Evolutionary conservation across 2,113 vertebrate species (phyloP).

Genomic region (Megatriorchis doriae): DNA sequence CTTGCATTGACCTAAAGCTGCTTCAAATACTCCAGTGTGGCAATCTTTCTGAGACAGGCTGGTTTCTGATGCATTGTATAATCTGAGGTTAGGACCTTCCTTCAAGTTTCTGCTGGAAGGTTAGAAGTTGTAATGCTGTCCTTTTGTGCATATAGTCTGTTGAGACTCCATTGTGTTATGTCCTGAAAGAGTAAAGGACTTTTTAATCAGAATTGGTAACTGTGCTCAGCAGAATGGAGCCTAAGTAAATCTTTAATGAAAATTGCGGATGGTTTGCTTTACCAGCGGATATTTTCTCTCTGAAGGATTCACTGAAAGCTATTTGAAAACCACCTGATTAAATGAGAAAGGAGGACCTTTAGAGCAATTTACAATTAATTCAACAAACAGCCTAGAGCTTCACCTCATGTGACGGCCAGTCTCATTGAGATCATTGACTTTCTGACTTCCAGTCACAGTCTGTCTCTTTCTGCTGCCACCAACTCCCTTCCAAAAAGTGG

Average conservation of each 20-base stretch:
- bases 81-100: not conserved
- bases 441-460: not conserved
- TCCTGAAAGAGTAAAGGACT: not conserved
- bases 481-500: not conserved
- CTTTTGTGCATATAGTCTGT: not conserved
- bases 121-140: not conserved
- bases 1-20: not conserved
- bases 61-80: not conserved
- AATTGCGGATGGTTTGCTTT: not conserved
- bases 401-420: not conserved
- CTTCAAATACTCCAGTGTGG: not conserved
- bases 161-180: not conserved
- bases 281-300: not conserved
- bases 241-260: constrained; percentile 14
- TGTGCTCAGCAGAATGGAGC: not conserved
- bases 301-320: not conserved
- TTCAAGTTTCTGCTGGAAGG: not conserved
- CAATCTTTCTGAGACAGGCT: not conserved
- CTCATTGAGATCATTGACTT: not conserved
- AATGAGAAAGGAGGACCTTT: not conserved
- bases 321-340: not conserved
- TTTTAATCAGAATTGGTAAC: not conserved
- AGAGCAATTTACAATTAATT: not conserved
- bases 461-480: not conserved
- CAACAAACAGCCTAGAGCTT: not conserved